A percentile compares a stretch with the other conserved stretches of the same genome.
Conservation (phyloP, 2,888 invertebrate species). For the Nemotelus nigrinus region DNA sequence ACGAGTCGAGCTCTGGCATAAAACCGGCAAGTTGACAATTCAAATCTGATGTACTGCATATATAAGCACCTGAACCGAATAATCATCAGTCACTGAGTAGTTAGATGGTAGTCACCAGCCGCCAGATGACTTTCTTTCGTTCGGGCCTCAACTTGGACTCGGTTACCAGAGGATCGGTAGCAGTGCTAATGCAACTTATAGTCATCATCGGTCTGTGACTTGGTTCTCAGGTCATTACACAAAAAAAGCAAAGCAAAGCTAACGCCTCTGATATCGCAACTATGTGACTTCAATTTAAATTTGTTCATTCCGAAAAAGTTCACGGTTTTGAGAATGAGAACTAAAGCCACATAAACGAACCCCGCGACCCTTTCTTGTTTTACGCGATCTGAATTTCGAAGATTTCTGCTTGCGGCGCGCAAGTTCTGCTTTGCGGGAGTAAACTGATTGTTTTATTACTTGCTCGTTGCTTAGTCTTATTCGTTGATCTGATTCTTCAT, state of each 20-base stretch:
- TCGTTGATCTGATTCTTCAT: no score
- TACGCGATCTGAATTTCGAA: constrained; percentile 34
- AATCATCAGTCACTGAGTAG: neutral
- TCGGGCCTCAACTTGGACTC: neutral
- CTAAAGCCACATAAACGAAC: constrained; percentile 19
- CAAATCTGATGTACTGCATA: neutral
- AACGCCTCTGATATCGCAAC: constrained; percentile 27
- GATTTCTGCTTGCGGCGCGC: neutral
- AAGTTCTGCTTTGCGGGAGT: no score
- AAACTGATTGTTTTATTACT: no score
- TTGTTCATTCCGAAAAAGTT: constrained; percentile 33
- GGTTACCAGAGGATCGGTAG: neutral
- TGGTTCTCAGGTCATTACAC: constrained; percentile 6
- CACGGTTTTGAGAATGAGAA: constrained; percentile 25
- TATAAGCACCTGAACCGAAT: neutral
- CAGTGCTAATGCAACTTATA: neutral
- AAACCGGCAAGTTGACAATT: constrained; percentile 20
- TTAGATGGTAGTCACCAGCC: neutral
- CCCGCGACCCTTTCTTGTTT: constrained; percentile 11
- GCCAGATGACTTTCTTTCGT: no score
- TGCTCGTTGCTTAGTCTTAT: no score
- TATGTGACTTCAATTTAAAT: constrained; percentile 34
- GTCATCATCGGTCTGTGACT: neutral
- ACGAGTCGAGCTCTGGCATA: neutral
- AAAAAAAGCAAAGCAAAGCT: neutral